A percentile compares a stretch with the other conserved stretches of the same genome.
phyloP scores from a whole-genome alignment of 2,113 vertebrate species.

The Artemisiospiza belli region DNA sequence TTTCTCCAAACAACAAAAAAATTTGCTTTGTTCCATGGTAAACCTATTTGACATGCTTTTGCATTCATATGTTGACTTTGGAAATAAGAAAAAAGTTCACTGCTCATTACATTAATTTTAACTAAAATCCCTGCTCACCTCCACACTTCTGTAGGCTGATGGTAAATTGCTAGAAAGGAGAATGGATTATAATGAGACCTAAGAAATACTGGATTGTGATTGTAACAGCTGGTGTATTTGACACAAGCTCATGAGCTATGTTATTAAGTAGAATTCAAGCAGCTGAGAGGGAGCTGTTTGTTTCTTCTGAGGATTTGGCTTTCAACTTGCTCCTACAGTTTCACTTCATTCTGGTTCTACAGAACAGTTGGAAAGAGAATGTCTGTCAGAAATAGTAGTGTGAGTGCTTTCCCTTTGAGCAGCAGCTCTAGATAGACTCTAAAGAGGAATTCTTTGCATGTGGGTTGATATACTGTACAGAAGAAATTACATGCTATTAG shows the following conservation, averaged over 20 bases:
- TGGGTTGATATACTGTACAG: neutral
- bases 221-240: slow-evolving; percentile 26
- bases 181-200: slow-evolving; percentile 4
- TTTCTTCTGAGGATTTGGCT: slow-evolving; percentile 35
- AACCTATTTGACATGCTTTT: neutral
- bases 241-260: neutral
- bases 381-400: neutral
- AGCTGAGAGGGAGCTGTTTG: slow-evolving; percentile 2
- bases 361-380: neutral
- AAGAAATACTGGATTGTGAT: neutral
- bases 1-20: neutral
- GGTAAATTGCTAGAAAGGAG: neutral
- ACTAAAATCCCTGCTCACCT: neutral
- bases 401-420: neutral
- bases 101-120: neutral
- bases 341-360: neutral
- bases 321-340: neutral
- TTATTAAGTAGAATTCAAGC: slow-evolving; percentile 26
- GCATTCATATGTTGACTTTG: neutral
- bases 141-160: neutral
- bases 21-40: neutral
- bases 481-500: neutral
- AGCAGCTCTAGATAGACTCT: neutral
- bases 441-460: neutral
- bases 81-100: neutral